These are phyloP conservation scores for Lepas anatifera DNA, from an alignment of 2,888 invertebrate genomes.

Conservation along the genomic window DNA sequence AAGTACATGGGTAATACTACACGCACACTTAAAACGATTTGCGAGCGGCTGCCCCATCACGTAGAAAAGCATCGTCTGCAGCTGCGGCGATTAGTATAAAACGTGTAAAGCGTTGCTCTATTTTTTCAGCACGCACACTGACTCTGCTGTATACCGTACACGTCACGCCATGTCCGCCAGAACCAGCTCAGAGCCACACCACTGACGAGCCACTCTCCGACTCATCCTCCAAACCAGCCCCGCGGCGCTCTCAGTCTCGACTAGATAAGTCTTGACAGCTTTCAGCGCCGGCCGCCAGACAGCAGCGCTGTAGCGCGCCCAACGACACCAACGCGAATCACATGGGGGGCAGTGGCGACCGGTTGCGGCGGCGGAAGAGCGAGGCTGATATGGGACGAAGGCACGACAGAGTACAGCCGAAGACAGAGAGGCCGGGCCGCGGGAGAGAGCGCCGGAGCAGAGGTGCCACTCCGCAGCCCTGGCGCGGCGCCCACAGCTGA, in stretches of 20 bases:
- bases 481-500: too few relatives aligned
- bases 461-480: too few relatives aligned
- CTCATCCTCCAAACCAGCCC: neutral
- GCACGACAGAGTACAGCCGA: neutral
- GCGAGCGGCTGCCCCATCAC: neutral
- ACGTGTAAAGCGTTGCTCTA: neutral
- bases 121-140: too few relatives aligned
- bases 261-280: neutral
- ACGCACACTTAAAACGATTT: neutral
- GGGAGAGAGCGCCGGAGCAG: too few relatives aligned
- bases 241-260: neutral
- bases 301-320: too few relatives aligned
- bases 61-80: neutral
- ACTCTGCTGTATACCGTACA: too few relatives aligned
- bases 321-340: too few relatives aligned
- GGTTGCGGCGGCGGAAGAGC: too few relatives aligned
- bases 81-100: constrained; percentile 3
- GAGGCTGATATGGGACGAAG: neutral
- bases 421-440: too few relatives aligned
- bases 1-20: neutral
- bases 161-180: neutral
- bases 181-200: neutral
- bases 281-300: too few relatives aligned
- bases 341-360: too few relatives aligned
- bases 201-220: neutral